These are phyloP conservation scores for Trichoplusia ni DNA, from an alignment of 1,140 invertebrate genomes.

Conservation along the genomic window DNA sequence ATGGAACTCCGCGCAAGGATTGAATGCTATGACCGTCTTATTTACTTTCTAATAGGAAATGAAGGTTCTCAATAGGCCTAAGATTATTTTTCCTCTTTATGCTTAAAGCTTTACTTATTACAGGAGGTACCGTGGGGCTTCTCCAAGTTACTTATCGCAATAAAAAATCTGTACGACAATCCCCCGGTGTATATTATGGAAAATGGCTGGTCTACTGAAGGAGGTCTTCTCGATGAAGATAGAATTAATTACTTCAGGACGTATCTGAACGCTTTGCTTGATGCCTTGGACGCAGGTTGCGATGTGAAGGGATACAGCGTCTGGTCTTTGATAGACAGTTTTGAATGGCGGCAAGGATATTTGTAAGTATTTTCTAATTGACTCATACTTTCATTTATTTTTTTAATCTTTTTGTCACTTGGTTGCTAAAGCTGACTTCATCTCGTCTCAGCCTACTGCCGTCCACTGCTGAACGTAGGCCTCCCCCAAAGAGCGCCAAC, in stretches of 20 bases:
- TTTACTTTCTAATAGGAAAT: no score
- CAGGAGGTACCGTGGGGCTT: conserved; percentile 49
- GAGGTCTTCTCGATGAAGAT: conserved; percentile 79
- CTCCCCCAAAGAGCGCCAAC: no score
- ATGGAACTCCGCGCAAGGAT: no score
- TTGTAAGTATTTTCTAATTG: conserved; percentile 61
- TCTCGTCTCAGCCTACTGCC: no score
- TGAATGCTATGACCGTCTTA: no score
- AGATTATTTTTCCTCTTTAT: no score
- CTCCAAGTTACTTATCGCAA: conserved; percentile 38
- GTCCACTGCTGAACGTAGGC: no score
- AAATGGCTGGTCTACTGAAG: conserved; percentile 67
- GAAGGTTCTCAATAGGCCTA: no score
- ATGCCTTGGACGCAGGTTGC: conserved; percentile 85
- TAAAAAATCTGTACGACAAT: conserved; percentile 40
- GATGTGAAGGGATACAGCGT: conserved; percentile 86
- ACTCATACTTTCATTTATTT: neutral
- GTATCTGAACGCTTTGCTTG: conserved; percentile 85
- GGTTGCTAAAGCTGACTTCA: no score
- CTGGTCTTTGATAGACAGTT: conserved; percentile 89
- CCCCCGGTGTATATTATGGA: conserved; percentile 42
- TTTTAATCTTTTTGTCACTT: no score
- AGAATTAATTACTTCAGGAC: conserved; percentile 81
- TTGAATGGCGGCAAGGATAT: conserved; percentile 86
- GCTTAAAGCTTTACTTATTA: neutral